phyloP scores from a whole-genome alignment of 2,113 vertebrate genomes.

The Phodopus roborovskii region DNA sequence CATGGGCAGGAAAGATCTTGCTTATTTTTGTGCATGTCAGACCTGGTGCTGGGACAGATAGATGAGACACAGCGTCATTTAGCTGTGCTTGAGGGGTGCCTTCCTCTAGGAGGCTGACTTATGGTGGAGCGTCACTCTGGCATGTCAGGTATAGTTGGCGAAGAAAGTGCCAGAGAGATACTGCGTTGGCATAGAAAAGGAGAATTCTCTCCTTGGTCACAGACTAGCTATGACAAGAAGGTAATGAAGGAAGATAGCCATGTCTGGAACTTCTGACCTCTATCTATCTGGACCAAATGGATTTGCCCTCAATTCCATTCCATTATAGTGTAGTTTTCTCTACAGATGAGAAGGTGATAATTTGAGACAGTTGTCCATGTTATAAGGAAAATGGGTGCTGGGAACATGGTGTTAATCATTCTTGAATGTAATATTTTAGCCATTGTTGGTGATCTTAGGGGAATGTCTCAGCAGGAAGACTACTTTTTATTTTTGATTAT shows the following conservation, averaged over 20 bases:
- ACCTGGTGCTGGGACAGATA: neutral
- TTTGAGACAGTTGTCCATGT: neutral
- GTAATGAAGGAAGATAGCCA: neutral
- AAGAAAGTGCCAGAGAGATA: neutral
- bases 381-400: neutral
- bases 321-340: neutral
- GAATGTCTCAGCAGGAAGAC: neutral
- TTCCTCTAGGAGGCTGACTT: neutral
- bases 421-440: neutral
- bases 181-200: neutral
- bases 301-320: neutral
- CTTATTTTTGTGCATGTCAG: neutral
- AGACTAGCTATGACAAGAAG: neutral
- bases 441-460: rapidly evolving
- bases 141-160: rapidly evolving
- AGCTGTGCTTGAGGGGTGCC: neutral
- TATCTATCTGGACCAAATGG: neutral
- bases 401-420: neutral
- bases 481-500: neutral
- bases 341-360: neutral
- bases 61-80: neutral
- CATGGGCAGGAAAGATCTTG: neutral
- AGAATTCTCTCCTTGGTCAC: neutral
- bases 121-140: rapidly evolving
- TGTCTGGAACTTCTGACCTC: neutral